These are phyloP conservation scores for Danaus chrysippus DNA, from an alignment of 2,888 invertebrate species.

Conservation along the genomic window DNA sequence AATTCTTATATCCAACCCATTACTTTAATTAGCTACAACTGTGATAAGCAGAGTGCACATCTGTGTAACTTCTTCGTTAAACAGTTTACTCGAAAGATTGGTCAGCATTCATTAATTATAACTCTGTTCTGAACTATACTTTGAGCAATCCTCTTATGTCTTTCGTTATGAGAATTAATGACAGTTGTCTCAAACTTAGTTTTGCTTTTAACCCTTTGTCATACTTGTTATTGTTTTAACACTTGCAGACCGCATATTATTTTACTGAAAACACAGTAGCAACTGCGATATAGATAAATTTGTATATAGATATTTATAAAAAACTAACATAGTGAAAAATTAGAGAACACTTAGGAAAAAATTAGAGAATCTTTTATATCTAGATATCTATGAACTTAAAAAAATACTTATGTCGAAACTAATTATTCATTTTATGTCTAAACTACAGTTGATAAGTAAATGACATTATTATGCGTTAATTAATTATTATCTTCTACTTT, in stretches of 20 bases:
- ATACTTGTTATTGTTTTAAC: slow-evolving; percentile 2
- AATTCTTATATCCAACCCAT: neutral
- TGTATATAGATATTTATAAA: no score
- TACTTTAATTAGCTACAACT: neutral
- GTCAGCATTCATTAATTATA: slow-evolving; percentile 28
- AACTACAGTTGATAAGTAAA: no score
- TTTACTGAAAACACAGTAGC: neutral
- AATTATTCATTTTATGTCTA: no score
- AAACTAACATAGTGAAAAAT: no score
- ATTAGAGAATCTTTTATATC: no score
- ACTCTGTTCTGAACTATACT: slow-evolving; percentile 23
- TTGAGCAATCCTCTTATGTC: slow-evolving; percentile 24
- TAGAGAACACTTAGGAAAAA: no score
- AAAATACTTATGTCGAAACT: no score
- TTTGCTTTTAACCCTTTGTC: slow-evolving; percentile 9
- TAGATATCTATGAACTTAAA: no score
- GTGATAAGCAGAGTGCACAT: neutral
- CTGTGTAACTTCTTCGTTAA: neutral
- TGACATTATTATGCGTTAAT: no score
- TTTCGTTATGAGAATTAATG: slow-evolving; percentile 31
- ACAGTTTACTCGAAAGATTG: slow-evolving; percentile 23
- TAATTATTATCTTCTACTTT: no score
- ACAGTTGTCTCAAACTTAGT: slow-evolving; percentile 17
- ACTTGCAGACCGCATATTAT: neutral
- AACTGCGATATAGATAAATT: no score